A percentile compares a stretch with the other conserved stretches of the same genome.
Evolutionary conservation across 2,888 invertebrate genomes (phyloP).

Genomic region (Ischnura elegans): DNA sequence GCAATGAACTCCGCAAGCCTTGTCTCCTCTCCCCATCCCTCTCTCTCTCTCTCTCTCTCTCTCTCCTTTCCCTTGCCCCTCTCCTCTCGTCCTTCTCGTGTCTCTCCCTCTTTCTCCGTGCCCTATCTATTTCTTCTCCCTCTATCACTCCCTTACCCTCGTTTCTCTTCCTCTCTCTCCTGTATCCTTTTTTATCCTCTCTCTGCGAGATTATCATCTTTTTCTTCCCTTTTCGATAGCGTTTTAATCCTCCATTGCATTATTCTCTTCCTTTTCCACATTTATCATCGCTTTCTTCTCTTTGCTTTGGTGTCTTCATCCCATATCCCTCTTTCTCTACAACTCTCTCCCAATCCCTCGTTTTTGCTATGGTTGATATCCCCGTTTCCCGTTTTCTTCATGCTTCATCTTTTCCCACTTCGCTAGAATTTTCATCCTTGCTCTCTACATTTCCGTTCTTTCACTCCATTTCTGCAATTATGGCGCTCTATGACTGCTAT

Average conservation of each 20-base stretch:
- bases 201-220: no score
- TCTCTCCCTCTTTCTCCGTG: background rate
- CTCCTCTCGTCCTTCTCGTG: background rate
- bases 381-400: no score
- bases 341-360: background rate
- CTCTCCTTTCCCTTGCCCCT: no score
- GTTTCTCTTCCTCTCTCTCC: background rate
- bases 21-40: background rate
- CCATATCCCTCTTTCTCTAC: no score
- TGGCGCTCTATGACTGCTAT: background rate
- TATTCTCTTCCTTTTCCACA: no score
- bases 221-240: no score
- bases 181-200: background rate
- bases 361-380: no score
- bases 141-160: background rate
- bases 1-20: slow-evolving; percentile 47
- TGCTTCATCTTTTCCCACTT: no score
- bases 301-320: no score
- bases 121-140: background rate
- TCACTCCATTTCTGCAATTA: background rate
- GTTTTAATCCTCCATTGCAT: no score
- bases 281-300: no score
- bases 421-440: no score
- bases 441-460: background rate
- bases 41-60: background rate